phyloP scores from a whole-genome alignment of 2,113 vertebrate species.

The Notechis scutatus region DNA sequence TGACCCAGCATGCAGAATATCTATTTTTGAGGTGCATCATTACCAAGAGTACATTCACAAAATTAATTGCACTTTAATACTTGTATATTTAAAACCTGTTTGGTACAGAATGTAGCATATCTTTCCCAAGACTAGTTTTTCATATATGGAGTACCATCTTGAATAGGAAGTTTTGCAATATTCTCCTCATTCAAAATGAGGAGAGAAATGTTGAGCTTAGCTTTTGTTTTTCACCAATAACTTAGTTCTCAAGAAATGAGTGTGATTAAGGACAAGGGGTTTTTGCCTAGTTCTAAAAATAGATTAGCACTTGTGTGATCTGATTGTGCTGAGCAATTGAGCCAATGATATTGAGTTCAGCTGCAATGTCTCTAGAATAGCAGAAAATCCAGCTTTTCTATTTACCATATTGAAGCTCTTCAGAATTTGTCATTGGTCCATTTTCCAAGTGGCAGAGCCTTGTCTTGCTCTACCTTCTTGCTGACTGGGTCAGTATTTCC shows the following conservation, averaged over 20 bases:
- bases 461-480: neutral
- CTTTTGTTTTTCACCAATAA: neutral
- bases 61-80: neutral
- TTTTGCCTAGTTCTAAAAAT: neutral
- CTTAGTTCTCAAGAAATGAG: neutral
- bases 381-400: neutral
- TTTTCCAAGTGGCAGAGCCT: neutral
- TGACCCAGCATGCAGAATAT: conserved; percentile 22
- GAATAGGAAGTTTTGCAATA: conserved; percentile 24
- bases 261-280: neutral
- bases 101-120: neutral
- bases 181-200: conserved; percentile 33
- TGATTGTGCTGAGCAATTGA: neutral
- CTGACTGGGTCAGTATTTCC: neutral
- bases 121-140: conserved; percentile 25
- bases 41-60: neutral
- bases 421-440: neutral
- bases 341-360: neutral
- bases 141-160: neutral
- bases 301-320: neutral
- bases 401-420: neutral
- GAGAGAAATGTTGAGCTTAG: conserved; percentile 20
- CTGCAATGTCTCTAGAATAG: neutral
- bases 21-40: conserved; percentile 23
- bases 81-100: neutral